Conservation (phyloP, 2,888 invertebrate genomes). For the Drosophila neoperkinsi region DNA sequence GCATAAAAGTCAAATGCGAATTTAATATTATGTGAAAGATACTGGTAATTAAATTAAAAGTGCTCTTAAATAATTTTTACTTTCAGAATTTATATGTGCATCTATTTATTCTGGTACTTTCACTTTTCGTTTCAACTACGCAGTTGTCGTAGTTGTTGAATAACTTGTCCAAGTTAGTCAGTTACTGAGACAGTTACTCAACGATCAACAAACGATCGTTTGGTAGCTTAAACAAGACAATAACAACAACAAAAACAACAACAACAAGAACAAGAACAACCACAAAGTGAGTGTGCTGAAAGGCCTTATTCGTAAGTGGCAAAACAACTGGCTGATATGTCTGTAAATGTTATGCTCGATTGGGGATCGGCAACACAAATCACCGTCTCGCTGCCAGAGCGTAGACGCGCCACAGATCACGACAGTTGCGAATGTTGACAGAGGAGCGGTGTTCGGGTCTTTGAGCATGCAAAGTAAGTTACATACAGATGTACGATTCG, state of each 20-base stretch:
- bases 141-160: constrained; percentile 16
- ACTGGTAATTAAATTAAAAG: background rate
- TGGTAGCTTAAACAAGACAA: constrained; percentile 27
- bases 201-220: constrained; percentile 19
- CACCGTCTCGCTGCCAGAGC: constrained; percentile 29
- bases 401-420: constrained; percentile 28
- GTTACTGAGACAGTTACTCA: background rate
- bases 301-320: constrained; percentile 48
- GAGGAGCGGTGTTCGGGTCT: constrained; percentile 8
- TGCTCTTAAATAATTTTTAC: background rate
- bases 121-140: background rate
- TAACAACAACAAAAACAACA: constrained; percentile 10
- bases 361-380: constrained; percentile 64
- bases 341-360: constrained; percentile 76
- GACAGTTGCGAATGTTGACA: constrained; percentile 29
- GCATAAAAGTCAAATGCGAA: background rate
- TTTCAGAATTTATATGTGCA: background rate
- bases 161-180: constrained; percentile 33
- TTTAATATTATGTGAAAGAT: background rate
- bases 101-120: constrained; percentile 2
- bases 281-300: constrained; percentile 20
- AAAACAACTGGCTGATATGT: constrained; percentile 65
- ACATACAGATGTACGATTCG: constrained; percentile 18
- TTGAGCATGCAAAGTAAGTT: constrained; percentile 37
- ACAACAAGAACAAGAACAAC: constrained; percentile 14